Evolutionary conservation across 2,888 invertebrate genomes (phyloP), one percentile per base, ranked within the genome.

Genomic region (Platycnemis pennipes): DNA sequence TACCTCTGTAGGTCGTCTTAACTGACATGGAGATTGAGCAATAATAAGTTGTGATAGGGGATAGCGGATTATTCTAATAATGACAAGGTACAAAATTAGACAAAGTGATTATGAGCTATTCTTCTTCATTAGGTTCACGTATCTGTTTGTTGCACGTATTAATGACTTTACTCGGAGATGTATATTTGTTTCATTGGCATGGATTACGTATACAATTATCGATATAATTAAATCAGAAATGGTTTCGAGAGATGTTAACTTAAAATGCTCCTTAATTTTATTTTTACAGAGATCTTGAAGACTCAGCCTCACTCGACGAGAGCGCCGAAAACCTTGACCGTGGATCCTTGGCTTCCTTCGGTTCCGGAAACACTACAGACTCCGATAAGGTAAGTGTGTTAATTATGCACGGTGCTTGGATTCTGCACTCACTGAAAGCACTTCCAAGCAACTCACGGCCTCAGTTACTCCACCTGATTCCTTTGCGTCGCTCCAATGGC

Each of bases 281-380:
- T 26, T 44, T n/a, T 26, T 46, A 8, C 97, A 98, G 99, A 96
- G 99, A 99, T 96, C 97, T 99, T 96, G 99, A 99, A 95, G 99
- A 99, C 95, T 97, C 97, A 95, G 98, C 98, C 26, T 97, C 98
- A 16, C 97, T 98, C 88, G 98, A 99, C 95, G 98, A 99, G 96
- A 98, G 98, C 95, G 98, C 98, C 95, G 99, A 99, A 96, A 98
- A 98, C 96, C 97, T 98, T 95, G 99, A 99, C 96, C 97, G 99
- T 94, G 99, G 99, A 96, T 99, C 99, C 0, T 96, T 99, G 95
- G 98, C 98, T 56, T 99, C 99, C 85, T 99, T 99, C 96, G 99
- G 99, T 94, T 99, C 99, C 95, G 99, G 99, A 63, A 99, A 99
- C 96, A 99, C 99, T 37, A 98, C 98, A 0, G 99, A 99, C 96